Base-by-base conservation (phyloP, 2,888 invertebrate genomes). In the Drosophila mayaguana region DNA sequence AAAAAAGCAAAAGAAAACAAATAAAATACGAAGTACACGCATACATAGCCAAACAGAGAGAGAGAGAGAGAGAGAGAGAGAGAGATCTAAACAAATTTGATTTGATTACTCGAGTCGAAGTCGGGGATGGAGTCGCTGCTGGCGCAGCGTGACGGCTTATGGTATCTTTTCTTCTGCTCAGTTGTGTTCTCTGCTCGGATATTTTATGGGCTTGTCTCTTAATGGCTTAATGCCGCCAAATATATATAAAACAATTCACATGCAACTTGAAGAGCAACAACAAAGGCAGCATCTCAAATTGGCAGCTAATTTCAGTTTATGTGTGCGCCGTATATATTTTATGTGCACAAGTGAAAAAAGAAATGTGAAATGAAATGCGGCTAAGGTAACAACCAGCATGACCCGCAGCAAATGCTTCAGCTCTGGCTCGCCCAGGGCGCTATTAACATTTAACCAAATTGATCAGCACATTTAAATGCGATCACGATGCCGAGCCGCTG, bases 381-480 rank as follows among this genome's bases (percentile, higher is more conserved):
- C 22, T 2, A 62, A 76, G 57, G 81, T 63, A 64, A 43, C 45
- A 69, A 63, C 73, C 80, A 79, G 82, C 82, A 80, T 80, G 66
- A 77, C 76, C 81, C 81, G 66, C 78, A 80, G 61, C 72, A 53
- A 63, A 45, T 3, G 8, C 56, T 34, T 54, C 38, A 43, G 48
- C 56, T 57, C 68, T 60, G 71, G 64, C 83, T 73, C 86, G 81
- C 86, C 86, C 81, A 64, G 69, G 77, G 80, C 75, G 84, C 78
- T 71, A 83, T 84, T 84, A 87, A 84, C 87, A 84, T 84, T 84
- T 84, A 84, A 83, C 82, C 74, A 84, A 85, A 85, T 88, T 85
- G 88, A 88, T 88, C 83, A 79, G 83, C 85, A 79, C 83, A 88
- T 86, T 86, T 86, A 86, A 86, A 86, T 86, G 81, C 85, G 88